Evolutionary conservation across 1,140 invertebrate genomes (phyloP).

Genomic region (Caenorhabditis brenneri): DNA sequence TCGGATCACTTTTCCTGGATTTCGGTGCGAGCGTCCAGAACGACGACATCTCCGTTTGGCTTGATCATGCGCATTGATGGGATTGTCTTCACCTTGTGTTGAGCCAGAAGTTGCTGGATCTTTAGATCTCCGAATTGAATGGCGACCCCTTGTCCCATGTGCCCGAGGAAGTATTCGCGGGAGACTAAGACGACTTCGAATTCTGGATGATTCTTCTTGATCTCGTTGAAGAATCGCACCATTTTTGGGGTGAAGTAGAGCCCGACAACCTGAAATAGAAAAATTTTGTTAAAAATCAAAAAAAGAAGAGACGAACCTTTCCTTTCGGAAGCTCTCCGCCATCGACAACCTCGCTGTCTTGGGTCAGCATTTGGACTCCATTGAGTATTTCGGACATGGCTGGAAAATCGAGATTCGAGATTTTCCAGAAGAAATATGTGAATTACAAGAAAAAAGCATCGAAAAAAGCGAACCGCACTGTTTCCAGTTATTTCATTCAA

Average conservation of each 20-base stretch:
- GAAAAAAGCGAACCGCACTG: too few relatives aligned
- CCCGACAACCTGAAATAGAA: neutral
- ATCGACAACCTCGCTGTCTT: neutral
- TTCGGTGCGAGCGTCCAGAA: conserved; percentile 75
- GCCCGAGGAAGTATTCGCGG: conserved; percentile 69
- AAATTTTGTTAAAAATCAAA: too few relatives aligned
- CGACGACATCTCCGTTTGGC: conserved; percentile 75
- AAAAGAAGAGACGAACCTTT: neutral
- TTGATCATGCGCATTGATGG: conserved; percentile 80
- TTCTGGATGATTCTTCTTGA: conserved; percentile 9
- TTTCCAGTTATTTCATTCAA: neutral
- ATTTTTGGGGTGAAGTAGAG: conserved; percentile 74
- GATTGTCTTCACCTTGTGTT: conserved; percentile 79
- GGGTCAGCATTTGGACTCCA: neutral
- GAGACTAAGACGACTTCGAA: conserved; percentile 71
- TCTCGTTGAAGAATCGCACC: conserved; percentile 28
- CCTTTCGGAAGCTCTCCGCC: neutral
- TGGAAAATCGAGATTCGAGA: too few relatives aligned
- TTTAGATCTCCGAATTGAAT: conserved; percentile 59
- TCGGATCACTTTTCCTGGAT: conserved; percentile 54
- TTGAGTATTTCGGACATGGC: conserved; percentile 18
- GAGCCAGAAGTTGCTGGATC: conserved; percentile 74
- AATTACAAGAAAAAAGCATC: too few relatives aligned
- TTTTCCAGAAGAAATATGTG: too few relatives aligned
- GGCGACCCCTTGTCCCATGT: conserved; percentile 70